phyloP scores from a whole-genome alignment of 2,113 vertebrate genomes.

The Oreocharis arfaki region DNA sequence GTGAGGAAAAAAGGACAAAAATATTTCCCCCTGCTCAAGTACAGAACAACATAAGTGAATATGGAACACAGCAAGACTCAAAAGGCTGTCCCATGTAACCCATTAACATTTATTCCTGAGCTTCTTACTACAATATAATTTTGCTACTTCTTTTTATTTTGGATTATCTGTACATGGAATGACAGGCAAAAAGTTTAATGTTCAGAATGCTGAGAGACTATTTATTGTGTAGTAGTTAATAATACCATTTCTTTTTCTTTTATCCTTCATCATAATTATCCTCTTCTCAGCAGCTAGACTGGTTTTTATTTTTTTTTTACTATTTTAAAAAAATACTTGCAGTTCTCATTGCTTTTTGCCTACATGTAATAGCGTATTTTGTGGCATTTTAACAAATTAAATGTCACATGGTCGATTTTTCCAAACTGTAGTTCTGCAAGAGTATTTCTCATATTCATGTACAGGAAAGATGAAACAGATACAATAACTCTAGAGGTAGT shows the following conservation, averaged over 20 bases:
- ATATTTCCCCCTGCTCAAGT: not conserved
- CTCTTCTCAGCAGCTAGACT: not conserved
- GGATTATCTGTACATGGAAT: not conserved
- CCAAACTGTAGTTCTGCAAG: not conserved
- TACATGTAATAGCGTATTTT: not conserved
- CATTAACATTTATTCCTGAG: not conserved
- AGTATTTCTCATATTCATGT: not conserved
- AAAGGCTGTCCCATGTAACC: not conserved
- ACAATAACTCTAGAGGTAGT: not conserved
- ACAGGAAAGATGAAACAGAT: constrained; percentile 46
- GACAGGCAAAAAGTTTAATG: not conserved
- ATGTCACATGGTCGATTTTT: not conserved
- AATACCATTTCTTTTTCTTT: not conserved
- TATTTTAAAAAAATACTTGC: not conserved
- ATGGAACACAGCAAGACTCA: not conserved
- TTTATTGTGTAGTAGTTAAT: not conserved
- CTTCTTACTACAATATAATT: not conserved
- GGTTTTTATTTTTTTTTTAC: not conserved
- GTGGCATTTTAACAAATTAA: not conserved
- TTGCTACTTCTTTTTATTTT: not conserved
- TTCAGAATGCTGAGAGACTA: not conserved
- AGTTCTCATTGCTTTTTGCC: not conserved
- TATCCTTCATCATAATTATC: not conserved
- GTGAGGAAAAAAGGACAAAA: not conserved
- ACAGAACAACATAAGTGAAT: not conserved